Evolutionary conservation across 2,888 invertebrate species (phyloP).

Genomic region (Glyphotaelius pellucidus): DNA sequence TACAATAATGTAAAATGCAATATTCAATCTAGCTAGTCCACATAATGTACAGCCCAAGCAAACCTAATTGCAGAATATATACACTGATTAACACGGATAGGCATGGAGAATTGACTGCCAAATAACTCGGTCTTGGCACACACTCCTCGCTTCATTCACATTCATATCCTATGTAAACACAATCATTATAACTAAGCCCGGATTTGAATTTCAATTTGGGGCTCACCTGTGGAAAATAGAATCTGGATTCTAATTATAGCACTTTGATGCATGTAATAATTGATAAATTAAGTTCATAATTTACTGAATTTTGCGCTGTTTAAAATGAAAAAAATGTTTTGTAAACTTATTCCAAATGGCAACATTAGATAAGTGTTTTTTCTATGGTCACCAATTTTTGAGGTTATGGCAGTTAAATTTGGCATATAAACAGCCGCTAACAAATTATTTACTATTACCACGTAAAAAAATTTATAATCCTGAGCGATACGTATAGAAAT

Average conservation of each 20-base stretch:
- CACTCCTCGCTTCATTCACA: too few species aligned
- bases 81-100: too few species aligned
- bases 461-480: conserved; percentile 3
- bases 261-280: not conserved
- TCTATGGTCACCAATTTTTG: too few species aligned
- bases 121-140: too few species aligned
- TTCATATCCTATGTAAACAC: not conserved
- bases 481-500: not conserved
- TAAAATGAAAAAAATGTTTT: not conserved
- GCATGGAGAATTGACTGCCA: too few species aligned
- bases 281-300: not conserved
- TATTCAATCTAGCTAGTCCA: conserved; percentile 30
- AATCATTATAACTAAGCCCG: not conserved
- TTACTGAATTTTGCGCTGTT: not conserved
- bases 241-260: not conserved
- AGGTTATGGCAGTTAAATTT: not conserved
- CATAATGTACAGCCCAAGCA: not conserved
- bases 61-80: not conserved
- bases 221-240: too few species aligned
- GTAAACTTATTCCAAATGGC: not conserved
- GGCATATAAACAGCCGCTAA: not conserved
- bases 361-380: not conserved
- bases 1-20: conserved; percentile 20
- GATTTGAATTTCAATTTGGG: too few species aligned
- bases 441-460: not conserved